Evolutionary conservation across 2,888 invertebrate genomes (phyloP).

Genomic region (Epistrophe grossulariae): DNA sequence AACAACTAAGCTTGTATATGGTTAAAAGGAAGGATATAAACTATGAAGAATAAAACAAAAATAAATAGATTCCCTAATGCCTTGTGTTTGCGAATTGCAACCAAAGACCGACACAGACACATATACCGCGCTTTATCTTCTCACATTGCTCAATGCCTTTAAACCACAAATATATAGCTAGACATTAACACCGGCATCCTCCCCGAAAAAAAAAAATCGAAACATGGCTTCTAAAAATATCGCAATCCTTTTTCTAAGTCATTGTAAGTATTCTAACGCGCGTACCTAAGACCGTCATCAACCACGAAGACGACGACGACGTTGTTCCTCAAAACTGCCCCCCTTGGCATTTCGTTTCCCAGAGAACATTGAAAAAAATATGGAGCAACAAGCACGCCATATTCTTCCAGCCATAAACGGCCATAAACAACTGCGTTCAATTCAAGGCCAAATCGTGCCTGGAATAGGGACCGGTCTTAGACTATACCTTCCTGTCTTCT

Average conservation of each 20-base stretch:
- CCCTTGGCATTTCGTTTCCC: background rate
- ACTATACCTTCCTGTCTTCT: background rate
- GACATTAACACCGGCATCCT: conserved; percentile 69
- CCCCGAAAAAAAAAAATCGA: conserved; percentile 29
- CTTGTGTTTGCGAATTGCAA: conserved; percentile 53
- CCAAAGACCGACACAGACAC: conserved; percentile 41
- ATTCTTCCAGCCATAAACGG: conserved; percentile 57
- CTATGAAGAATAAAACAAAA: conserved; percentile 21
- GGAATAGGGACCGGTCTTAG: conserved; percentile 57
- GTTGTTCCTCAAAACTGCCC: conserved; percentile 6
- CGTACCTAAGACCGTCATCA: conserved; percentile 57
- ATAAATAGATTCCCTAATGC: conserved; percentile 66
- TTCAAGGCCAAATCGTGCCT: conserved; percentile 75
- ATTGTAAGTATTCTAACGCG: conserved; percentile 70
- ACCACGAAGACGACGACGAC: background rate
- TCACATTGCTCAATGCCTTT: conserved; percentile 6
- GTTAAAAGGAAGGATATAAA: background rate
- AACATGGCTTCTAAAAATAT: conserved; percentile 68
- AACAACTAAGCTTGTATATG: background rate
- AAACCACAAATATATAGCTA: conserved; percentile 24
- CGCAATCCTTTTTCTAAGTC: conserved; percentile 75
- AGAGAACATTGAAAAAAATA: conserved; percentile 60
- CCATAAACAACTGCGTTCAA: conserved; percentile 76
- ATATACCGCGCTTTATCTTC: conserved; percentile 61
- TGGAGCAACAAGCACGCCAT: conserved; percentile 74